Evolutionary conservation across 2,113 vertebrate genomes (phyloP), one percentile per base, ranked within the genome.

Genomic region (Larimichthys crocea): DNA sequence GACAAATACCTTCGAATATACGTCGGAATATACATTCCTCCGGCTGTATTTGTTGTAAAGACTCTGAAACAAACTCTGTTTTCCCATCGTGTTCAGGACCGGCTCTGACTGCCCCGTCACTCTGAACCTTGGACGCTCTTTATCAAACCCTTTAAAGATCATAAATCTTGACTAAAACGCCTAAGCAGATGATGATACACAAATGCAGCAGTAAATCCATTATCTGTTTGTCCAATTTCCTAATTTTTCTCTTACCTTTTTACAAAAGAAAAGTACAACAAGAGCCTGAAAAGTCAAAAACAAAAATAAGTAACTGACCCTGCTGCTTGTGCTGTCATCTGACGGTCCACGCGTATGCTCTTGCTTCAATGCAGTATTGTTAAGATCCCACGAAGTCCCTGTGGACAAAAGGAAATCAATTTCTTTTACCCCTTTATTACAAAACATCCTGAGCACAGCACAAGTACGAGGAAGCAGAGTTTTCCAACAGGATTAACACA

Each of bases 341-440:
- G 84, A 70, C 0, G 16, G 29, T 74, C 63, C 63, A 31, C 7
- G 60, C 59, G 49, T 74, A 10, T 29, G 72, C 50, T 75, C 71
- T 44, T 89, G 78, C 69, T 88, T 88, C 68, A 67, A 75, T 10
- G 56, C 73, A 12, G 87, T 29, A 29, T 44, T 90, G 66, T 79
- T 90, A 17, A 76, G 11, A 17, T 93, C 92, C 88, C 86, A 92
- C 57, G 88, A 81, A 19, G 89, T 88, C 44, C 87, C 93, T 94
- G 82, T 48, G n/a, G 78, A 46, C 20, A 11, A 2, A 4, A 29
- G 15, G 48, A 26, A 48, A 15, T 40, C 1, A 20, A 26, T 24
- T 24, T 46, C 14, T 65, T 22, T 84, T 40, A 26, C 0, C 12
- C 3, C 53, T 40, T 40, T 12, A 22, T 48, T 40, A 50, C 50